phyloP scores from a whole-genome alignment of 2,797 vertebrate species.

The Sternotherus odoratus region DNA sequence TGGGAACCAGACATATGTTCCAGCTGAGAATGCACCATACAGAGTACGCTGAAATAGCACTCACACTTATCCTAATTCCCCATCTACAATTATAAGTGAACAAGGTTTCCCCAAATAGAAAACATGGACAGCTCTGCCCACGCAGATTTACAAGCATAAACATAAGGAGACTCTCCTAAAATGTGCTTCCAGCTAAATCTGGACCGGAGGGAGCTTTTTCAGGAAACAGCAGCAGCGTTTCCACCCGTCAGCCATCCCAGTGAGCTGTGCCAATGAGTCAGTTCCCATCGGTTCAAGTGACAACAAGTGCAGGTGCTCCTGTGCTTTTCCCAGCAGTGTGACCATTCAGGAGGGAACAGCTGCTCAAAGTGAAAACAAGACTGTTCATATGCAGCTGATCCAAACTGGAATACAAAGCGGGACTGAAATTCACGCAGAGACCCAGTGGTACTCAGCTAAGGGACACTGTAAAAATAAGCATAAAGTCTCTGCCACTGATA shows the following conservation, averaged over 20 bases:
- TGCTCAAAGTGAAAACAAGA: neutral
- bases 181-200: slow-evolving; percentile 1
- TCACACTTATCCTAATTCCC: neutral
- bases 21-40: neutral
- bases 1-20: neutral
- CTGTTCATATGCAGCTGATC: slow-evolving; percentile 10
- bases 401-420: slow-evolving; percentile 9
- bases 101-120: neutral
- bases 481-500: accelerated
- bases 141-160: neutral
- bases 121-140: slow-evolving; percentile 26
- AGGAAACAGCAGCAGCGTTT: slow-evolving; percentile 32
- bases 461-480: slow-evolving; percentile 8
- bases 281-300: slow-evolving; percentile 39
- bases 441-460: neutral
- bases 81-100: neutral
- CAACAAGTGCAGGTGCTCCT: slow-evolving; percentile 56
- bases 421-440: slow-evolving; percentile 40
- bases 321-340: neutral
- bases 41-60: neutral
- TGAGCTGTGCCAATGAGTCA: neutral
- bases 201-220: neutral
- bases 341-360: slow-evolving; percentile 24
- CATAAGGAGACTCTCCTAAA: accelerated
- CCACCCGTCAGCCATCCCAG: slow-evolving; percentile 11